Evolutionary conservation across 2,797 vertebrate species (phyloP), one percentile per base, ranked within the genome.

Genomic region (Zonotrichia albicollis): DNA sequence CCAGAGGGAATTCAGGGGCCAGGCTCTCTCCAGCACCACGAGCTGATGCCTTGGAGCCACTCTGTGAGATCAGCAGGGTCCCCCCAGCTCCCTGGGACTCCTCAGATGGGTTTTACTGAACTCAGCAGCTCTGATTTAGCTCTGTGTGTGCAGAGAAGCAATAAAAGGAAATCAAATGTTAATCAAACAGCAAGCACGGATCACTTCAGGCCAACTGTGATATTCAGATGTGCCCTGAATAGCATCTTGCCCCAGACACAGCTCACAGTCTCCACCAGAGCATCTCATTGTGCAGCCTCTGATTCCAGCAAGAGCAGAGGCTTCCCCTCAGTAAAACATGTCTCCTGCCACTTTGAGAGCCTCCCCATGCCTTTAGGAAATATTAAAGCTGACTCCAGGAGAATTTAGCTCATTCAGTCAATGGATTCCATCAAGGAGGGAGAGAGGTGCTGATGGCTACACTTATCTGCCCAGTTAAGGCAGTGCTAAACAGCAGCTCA

Each of bases 111-210:
- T 68, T 85, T 72, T n/a, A 80, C 51, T 81, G 84, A 86, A 74
- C 38, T 84, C 71, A 20, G 13, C 3, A 6, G 50, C 72, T 83
- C 60, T 72, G 72, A 71, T 62, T 83, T 53, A 72, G 54, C 80
- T 86, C 14, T 2, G 3, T 45, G 43, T 72, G 75, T 77, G 85
- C 87, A 93, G 87, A 90, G 51, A 67, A 83, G 93, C 58, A 87
- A 43, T 68, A 51, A 92, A 94, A 92, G 38, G 71, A 93, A 96
- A 94, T 32, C 23, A 92, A 90, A 96, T 70, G 92, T 81, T 80
- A 93, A 93, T 84, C 29, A 84, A 2, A 18, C 13, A 96, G 84
- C 74, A 85, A 93, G 75, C 65, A 87, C 2, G 2, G 78, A 90
- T 65, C 64, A 80, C 86, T 95, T 78, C 75, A 50, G 74, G 83